Evolutionary conservation across 1,140 invertebrate genomes (phyloP), one percentile per base, ranked within the genome.

Genomic region (Anthonomus grandis): DNA sequence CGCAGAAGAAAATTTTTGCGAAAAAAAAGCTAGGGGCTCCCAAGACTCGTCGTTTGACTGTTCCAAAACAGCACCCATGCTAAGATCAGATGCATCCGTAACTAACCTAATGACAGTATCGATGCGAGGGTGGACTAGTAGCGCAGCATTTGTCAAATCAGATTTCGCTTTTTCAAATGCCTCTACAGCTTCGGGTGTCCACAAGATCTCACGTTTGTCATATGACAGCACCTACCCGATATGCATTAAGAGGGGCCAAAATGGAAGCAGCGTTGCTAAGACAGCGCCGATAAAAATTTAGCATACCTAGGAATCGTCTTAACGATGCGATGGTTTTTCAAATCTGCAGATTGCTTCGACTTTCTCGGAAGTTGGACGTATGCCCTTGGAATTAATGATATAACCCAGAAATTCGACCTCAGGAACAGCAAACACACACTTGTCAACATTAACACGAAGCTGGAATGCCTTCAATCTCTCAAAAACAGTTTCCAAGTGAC

Each of bases 31-130:
- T 9, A 63, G 12, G 9, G 63, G 46, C 31, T 56, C 52, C 48
- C 64, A 65, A 1, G 38, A 10, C 17, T 41, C 41, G 22, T 62
- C 24, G 10, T 59, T 23, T 0, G 18, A 10, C 56, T 77, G 74
- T 13, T 76, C 65, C 4, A 79, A 42, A 4, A 49, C 63, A 4
- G 66, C 70, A 10, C 75, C 76, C 6, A 77, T 65, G 0, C 68
- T 57, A 2, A 38, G 45, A 21, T 70, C 65, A 1, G 70, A 77
- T n/a, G 72, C 75, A 52, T 76, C 74, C 0, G 62, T 67, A 8
- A 39, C 37, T 3, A 69, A 41, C 31, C 17, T 31, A 31, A 31
- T 31, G n/a, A 8, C 27, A 6, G 25, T 36, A 0, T 58, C 8
- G 17, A 45, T 15, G 31, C 50, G 36, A 13, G 23, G n/a, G 2